Base-by-base conservation (phyloP, 92 coral and sea anemone species). In the Porites rus region DNA sequence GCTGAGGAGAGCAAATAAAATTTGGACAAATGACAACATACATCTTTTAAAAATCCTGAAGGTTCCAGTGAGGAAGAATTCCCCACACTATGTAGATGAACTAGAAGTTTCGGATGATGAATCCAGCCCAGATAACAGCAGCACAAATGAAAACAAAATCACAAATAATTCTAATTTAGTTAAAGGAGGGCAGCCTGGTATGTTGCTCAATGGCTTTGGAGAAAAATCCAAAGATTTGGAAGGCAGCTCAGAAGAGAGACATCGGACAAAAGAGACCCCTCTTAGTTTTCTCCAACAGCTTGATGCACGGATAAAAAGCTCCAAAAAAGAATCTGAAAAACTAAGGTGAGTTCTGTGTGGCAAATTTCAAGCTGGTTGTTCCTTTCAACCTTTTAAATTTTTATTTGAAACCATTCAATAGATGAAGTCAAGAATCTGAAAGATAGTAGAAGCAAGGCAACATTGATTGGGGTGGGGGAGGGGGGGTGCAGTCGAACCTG, bases 11-110 rank as follows among this genome's bases (percentile, higher is more conserved):
- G 92, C 87, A 3, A 97, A 97, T 93, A 97, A 94, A 73, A 74
- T 97, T 51, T 97, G 99, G 99, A 87, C 98, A 20, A 92, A 92
- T 93, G 99, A 97, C 81, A 95, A 95, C 75, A 93, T 97, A 51
- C 97, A 91, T 72, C 79, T 92, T 61, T 86, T 87, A 60, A 95
- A 93, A 62, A 94, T 92, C 31, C 72, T 97, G 77, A 95, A 93
- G 86, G 91, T 97, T 72, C 99, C 99, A 17, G 87, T 97, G 6
- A 93, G 78, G 85, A 75, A 85, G 24, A 92, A 90, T 8, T 88
- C 90, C 8, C 59, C 60, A 61, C 84, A 85, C 56, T 82, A 88
- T 76, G 61, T 83, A 21, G 94, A 72, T 53, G 90, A 72, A 65
- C 22, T 65, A 53, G 92, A 86, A 17, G 84, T 70, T 31, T 83